phyloP scores from a whole-genome alignment of 1,140 invertebrate species.

The Macrobrachium rosenbergii region DNA sequence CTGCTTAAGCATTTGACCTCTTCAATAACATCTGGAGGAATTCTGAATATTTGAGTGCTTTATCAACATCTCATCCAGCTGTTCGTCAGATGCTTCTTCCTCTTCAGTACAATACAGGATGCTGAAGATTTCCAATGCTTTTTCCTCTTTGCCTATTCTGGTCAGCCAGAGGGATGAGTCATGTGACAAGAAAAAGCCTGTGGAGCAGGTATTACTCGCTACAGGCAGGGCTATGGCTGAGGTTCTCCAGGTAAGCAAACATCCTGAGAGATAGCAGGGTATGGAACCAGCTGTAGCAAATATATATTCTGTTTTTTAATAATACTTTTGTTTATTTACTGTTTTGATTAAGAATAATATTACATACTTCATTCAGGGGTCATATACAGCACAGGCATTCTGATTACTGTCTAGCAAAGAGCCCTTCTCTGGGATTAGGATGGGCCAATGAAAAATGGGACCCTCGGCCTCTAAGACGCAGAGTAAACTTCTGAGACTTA shows the following conservation, averaged over 20 bases:
- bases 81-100: background rate
- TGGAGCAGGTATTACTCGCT: background rate
- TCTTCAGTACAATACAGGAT: background rate
- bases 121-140: background rate
- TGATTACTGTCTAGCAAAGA: too few species aligned
- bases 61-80: background rate
- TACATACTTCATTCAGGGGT: too few species aligned
- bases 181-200: background rate
- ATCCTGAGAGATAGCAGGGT: slow-evolving; percentile 9
- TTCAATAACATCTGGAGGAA: background rate
- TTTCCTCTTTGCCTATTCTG: slow-evolving; percentile 15
- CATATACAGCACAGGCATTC: too few species aligned
- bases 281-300: background rate
- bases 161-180: slow-evolving; percentile 18
- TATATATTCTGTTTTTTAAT: too few species aligned
- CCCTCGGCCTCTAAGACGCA: too few species aligned
- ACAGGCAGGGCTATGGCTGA: slow-evolving; percentile 8
- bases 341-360: too few species aligned
- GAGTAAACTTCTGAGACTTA: too few species aligned
- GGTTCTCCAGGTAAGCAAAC: slow-evolving; percentile 1
- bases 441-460: too few species aligned
- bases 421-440: too few species aligned
- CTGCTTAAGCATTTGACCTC: background rate
- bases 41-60: too few species aligned
- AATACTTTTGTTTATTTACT: too few species aligned